These are phyloP conservation scores for Ammodramus savannarum DNA, from an alignment of 2,113 vertebrate genomes.

Conservation along the genomic window DNA sequence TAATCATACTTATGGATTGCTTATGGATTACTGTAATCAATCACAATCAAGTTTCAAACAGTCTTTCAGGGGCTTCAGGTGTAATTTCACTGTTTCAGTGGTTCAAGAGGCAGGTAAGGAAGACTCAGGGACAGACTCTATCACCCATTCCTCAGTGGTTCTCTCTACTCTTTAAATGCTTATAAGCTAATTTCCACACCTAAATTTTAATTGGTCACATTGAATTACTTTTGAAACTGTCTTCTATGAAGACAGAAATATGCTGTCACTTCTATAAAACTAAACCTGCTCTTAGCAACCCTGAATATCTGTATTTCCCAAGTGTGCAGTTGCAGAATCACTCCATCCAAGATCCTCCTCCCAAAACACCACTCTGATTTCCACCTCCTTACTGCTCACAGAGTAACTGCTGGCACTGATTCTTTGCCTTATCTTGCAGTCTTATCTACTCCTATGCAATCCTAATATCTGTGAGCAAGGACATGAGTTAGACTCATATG, in stretches of 20 bases:
- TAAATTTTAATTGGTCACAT: not conserved
- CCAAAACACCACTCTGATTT: not conserved
- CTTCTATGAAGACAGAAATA: not conserved
- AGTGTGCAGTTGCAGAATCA: not conserved
- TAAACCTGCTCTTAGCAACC: not conserved
- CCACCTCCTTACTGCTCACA: no score
- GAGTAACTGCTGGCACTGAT: not conserved
- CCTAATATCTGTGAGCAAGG: not conserved
- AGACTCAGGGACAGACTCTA: not conserved
- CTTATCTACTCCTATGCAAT: not conserved
- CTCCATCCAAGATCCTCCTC: not conserved
- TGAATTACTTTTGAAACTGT: not conserved
- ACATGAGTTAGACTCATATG: not conserved
- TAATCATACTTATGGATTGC: not conserved
- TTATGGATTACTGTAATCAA: not conserved
- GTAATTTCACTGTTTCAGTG: not conserved
- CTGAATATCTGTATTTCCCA: not conserved
- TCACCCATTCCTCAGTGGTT: not conserved
- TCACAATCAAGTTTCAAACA: not conserved
- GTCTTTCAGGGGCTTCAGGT: not conserved
- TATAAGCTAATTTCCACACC: not conserved
- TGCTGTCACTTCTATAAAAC: not conserved
- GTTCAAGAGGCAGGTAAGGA: not conserved
- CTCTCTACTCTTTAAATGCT: not conserved
- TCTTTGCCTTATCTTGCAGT: not conserved